Base-by-base conservation (phyloP, 2,888 invertebrate species). In the Ligdia adustata region DNA sequence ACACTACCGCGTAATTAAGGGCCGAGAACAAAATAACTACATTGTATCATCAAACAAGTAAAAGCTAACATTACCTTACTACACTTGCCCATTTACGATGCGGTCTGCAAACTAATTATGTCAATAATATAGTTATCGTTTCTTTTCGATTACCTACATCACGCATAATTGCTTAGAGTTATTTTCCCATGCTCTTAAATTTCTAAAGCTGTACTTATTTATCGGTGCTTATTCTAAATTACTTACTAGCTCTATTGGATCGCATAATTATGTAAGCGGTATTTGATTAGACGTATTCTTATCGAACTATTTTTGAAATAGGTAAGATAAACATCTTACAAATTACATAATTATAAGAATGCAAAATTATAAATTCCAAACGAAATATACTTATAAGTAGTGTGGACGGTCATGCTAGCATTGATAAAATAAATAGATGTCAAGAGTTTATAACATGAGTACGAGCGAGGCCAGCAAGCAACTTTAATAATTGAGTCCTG, bases 71-170 rank as follows among this genome's bases (percentile, higher is more conserved):
- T 62, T 65, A 64, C n/a, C 29, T 33, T 68, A 59, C 56, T 52
- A 47, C 52, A 62, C 53, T 66, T 6, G 57, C 60, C 56, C 55
- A 61, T 69, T 70, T 79, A 75, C 65, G 46, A 60, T 52, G 68
- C 51, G 45, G 60, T 66, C 66, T 66, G 67, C 66, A 48, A 78
- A 75, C 73, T 82, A 78, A 83, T 85, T 74, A 79, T 69, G 65
- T 75, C 75, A 76, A 84, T 85, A 49, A 49, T 49, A 38, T 32
- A 83, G 79, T 80, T 72, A 69, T 66, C 58, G 72, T 69, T 59
- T 62, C 37, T 38, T 42, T 37, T 66, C 59, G 55, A 79, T 82
- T 79, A 77, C 63, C 55, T 55, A 69, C 64, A 69, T 70, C 63
- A 62, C 55, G 29, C 46, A 67, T 82, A 78, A 84, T 82, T 70